A percentile compares a stretch with the other conserved stretches of the same genome.
These are phyloP conservation scores for Festucalex cinctus DNA, from an alignment of 2,113 vertebrate genomes.

Conservation along the genomic window DNA sequence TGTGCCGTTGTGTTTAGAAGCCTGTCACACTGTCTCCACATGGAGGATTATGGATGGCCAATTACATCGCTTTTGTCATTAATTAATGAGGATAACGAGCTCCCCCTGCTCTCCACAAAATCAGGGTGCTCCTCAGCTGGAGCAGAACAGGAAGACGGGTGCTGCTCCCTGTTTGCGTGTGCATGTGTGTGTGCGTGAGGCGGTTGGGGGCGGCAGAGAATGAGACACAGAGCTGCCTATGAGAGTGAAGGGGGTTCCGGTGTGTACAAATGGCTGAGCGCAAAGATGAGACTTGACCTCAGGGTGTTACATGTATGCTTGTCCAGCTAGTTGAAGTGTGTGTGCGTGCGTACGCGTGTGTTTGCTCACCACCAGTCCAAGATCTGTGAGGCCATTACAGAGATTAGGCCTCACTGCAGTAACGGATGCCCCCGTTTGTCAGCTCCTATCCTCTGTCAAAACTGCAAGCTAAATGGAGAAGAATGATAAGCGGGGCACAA, in stretches of 20 bases:
- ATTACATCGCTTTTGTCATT: conserved; percentile 77
- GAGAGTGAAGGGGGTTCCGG: conserved; percentile 17
- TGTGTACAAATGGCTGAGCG: conserved; percentile 39
- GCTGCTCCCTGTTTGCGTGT: conserved; percentile 23
- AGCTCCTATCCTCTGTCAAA: conserved; percentile 80
- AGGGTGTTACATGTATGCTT: conserved; percentile 51
- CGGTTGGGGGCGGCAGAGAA: conserved; percentile 1
- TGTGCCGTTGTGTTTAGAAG: conserved; percentile 63
- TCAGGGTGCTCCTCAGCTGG: conserved; percentile 69
- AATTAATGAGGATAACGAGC: conserved; percentile 70
- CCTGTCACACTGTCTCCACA: conserved; percentile 72
- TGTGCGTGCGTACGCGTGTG: conserved; percentile 22
- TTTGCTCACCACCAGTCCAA: conserved; percentile 72
- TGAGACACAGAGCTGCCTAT: conserved; percentile 7
- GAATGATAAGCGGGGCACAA: conserved; percentile 44
- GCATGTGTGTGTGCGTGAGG: conserved; percentile 13
- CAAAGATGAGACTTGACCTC: conserved; percentile 44
- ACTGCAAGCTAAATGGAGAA: conserved; percentile 58
- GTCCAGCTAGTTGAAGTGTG: conserved; percentile 38
- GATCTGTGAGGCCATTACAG: conserved; percentile 81
- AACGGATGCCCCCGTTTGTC: conserved; percentile 82
- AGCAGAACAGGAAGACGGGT: conserved; percentile 41
- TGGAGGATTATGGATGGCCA: conserved; percentile 80
- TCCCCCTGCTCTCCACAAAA: conserved; percentile 67
- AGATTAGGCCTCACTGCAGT: conserved; percentile 80